Conservation (phyloP, 2,113 vertebrate species). For the Nycticebus coucang region DNA sequence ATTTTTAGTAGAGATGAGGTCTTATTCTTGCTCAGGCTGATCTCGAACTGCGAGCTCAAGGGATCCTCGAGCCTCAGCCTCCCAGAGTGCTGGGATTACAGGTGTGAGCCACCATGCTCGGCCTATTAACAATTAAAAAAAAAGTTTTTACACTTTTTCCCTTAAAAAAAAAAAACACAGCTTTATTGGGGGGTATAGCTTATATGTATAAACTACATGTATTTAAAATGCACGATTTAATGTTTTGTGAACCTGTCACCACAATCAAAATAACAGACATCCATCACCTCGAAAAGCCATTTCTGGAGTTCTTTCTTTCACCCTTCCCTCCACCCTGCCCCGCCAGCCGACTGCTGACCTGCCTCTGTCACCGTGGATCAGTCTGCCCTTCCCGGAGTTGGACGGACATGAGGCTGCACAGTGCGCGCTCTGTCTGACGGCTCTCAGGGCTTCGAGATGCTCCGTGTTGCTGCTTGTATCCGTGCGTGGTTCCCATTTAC, state of each 20-base stretch:
- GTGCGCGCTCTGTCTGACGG: background rate
- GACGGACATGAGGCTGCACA: accelerated
- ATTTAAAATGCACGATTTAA: background rate
- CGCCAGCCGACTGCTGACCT: background rate
- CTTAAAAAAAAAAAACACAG: background rate
- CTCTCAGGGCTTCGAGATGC: background rate
- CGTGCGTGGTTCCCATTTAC: background rate
- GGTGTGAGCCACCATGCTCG: no score
- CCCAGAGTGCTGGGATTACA: no score
- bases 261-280: background rate
- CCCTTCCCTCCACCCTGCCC: background rate
- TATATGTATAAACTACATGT: background rate
- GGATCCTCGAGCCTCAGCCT: no score
- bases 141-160: no score
- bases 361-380: background rate
- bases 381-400: background rate
- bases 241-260: background rate
- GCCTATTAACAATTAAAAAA: no score
- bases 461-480: no score
- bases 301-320: background rate
- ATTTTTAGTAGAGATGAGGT: no score
- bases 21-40: no score
- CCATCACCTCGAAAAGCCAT: background rate
- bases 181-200: background rate
- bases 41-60: no score